Evolutionary conservation across 92 coral and sea anemone species (phyloP).

Genomic region (Umimayanthus chanpuru): DNA sequence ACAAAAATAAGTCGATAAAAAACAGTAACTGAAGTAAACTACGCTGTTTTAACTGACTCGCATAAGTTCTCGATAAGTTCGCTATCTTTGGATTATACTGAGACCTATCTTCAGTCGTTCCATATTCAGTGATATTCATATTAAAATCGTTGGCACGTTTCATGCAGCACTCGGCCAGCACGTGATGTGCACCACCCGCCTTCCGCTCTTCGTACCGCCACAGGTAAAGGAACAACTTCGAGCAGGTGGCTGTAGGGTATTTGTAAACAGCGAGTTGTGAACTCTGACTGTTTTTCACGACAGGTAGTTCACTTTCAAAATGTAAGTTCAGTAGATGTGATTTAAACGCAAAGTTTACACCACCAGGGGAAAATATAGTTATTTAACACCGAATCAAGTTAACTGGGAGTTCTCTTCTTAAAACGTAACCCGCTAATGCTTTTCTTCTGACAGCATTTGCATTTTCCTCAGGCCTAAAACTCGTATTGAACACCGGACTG

Average conservation of each 20-base stretch:
- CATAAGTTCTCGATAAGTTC: neutral
- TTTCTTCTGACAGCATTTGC: neutral
- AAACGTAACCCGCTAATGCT: neutral
- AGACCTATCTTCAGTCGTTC: neutral
- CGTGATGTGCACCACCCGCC: neutral
- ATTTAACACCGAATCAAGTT: neutral
- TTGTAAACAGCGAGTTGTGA: neutral
- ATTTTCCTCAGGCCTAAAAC: neutral
- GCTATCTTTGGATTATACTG: neutral
- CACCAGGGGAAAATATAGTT: neutral
- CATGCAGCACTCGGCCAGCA: neutral
- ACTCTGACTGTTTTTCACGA: neutral
- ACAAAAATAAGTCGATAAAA: neutral
- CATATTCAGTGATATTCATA: neutral
- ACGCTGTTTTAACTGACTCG: neutral
- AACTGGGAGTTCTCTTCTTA: neutral
- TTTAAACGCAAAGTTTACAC: neutral
- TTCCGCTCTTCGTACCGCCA: no score
- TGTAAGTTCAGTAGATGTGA: neutral
- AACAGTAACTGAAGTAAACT: no score
- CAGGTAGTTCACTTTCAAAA: slow-evolving; percentile 1
- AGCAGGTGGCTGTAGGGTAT: slow-evolving; percentile 16
- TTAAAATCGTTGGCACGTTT: neutral
- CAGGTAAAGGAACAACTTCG: neutral
- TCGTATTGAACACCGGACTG: neutral